Evolutionary conservation across 2,888 invertebrate species (phyloP).

Genomic region (Megamerina dolium): DNA sequence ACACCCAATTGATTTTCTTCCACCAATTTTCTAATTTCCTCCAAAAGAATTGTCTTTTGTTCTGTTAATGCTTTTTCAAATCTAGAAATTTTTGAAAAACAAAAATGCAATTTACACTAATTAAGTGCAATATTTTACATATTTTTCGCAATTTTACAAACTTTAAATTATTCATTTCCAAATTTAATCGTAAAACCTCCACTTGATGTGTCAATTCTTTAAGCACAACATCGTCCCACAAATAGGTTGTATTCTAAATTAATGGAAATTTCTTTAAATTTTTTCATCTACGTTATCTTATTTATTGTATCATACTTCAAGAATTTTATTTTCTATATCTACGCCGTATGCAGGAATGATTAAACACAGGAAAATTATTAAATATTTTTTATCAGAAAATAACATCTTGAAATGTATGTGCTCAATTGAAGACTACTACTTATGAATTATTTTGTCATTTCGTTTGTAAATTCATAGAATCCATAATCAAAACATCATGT

Average conservation of each 20-base stretch:
- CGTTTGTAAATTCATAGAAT: too few species aligned
- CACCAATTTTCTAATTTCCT: background rate
- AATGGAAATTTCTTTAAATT: too few species aligned
- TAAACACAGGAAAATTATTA: too few species aligned
- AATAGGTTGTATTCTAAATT: background rate
- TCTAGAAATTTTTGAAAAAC: background rate
- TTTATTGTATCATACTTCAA: too few species aligned
- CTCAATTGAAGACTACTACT: too few species aligned
- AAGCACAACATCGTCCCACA: background rate
- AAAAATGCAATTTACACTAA: background rate
- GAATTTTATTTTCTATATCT: too few species aligned
- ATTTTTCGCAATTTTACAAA: background rate
- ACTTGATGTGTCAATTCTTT: background rate
- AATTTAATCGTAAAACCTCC: background rate
- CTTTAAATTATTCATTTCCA: background rate
- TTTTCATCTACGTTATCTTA: too few species aligned
- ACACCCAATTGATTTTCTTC: background rate
- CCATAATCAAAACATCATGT: too few species aligned
- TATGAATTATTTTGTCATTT: too few species aligned
- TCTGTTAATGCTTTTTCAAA: background rate
- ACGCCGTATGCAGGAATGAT: too few species aligned
- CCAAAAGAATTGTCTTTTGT: background rate
- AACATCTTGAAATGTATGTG: too few species aligned
- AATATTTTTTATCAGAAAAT: too few species aligned
- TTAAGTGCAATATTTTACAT: background rate